These are phyloP conservation scores for Varroa destructor DNA, from an alignment of 1,140 invertebrate species.

Conservation along the genomic window DNA sequence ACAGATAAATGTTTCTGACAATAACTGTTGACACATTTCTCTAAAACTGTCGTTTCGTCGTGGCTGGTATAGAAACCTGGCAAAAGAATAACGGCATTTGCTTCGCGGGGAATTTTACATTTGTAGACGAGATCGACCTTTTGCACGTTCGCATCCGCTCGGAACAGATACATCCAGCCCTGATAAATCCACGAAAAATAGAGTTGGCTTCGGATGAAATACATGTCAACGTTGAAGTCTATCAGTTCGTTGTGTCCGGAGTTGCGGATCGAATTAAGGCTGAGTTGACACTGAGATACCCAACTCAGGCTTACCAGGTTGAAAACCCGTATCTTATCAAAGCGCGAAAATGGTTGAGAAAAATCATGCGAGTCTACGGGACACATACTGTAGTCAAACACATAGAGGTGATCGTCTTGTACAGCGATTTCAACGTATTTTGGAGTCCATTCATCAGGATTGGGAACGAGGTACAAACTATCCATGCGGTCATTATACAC, in stretches of 20 bases:
- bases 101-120: background rate
- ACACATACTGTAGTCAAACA: constrained; percentile 22
- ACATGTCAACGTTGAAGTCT: constrained; percentile 17
- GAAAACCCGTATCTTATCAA: constrained; percentile 19
- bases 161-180: constrained; percentile 15
- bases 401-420: background rate
- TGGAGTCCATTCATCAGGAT: background rate
- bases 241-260: background rate
- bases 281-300: background rate
- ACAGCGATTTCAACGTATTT: constrained; percentile 2
- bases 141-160: background rate
- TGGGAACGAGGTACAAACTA: background rate
- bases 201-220: background rate
- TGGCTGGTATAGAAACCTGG: constrained; percentile 6
- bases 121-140: background rate
- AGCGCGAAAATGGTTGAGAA: background rate
- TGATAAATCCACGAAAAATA: constrained; percentile 1
- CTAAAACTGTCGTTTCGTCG: constrained; percentile 11
- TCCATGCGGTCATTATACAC: background rate
- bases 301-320: background rate
- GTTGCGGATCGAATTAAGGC: background rate
- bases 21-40: background rate
- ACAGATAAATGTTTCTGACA: background rate
- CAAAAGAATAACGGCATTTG: background rate
- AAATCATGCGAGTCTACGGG: background rate